Conservation (phyloP, 2,113 vertebrate genomes). For the Heloderma charlesbogerti region DNA sequence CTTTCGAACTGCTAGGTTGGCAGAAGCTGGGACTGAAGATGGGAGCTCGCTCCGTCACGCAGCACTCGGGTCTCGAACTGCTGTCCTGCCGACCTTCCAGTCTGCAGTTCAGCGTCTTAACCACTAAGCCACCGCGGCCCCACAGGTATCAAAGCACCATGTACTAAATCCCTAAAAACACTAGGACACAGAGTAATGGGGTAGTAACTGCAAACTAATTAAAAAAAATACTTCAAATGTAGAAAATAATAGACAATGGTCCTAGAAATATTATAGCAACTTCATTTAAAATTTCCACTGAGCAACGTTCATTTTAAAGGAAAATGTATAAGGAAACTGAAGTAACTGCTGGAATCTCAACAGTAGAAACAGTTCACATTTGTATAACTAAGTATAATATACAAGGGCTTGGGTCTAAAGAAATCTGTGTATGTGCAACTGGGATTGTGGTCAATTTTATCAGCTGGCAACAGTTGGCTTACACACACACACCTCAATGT, state of each 20-base stretch:
- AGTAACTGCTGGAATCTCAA: not conserved
- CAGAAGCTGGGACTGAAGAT: too few species aligned
- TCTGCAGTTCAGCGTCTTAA: too few species aligned
- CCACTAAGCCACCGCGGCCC: too few species aligned
- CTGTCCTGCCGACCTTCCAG: too few species aligned
- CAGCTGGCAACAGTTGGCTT: not conserved
- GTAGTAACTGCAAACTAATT: not conserved
- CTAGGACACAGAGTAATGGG: not conserved
- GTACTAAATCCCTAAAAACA: not conserved
- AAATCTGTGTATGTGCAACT: not conserved
- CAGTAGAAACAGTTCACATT: not conserved
- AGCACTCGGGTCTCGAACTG: too few species aligned
- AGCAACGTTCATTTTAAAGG: not conserved
- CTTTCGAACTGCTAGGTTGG: too few species aligned
- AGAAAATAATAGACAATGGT: not conserved
- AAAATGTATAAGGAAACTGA: not conserved
- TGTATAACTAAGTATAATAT: not conserved
- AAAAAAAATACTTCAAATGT: not conserved
- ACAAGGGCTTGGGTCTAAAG: not conserved
- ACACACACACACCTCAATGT: not conserved
- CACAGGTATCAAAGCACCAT: not conserved
- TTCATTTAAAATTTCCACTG: not conserved
- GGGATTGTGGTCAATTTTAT: not conserved
- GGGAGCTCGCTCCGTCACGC: too few species aligned
- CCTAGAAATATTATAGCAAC: not conserved